Conservation (phyloP, 2,113 vertebrate genomes). For the Triplophysa dalaica region DNA sequence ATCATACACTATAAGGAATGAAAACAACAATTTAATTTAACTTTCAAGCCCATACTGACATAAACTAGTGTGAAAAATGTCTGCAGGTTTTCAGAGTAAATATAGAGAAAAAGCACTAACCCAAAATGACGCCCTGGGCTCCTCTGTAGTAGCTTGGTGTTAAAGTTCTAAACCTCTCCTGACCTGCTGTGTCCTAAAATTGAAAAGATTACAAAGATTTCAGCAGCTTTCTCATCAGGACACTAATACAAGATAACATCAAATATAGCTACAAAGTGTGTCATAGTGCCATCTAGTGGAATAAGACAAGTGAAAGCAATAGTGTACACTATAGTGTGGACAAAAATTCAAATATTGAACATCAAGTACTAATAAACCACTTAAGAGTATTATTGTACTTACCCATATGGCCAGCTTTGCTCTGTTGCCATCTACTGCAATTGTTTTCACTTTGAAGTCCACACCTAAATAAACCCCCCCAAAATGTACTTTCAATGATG, state of each 20-base stretch:
- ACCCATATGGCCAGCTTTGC: constrained; percentile 98
- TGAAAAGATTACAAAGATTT: neutral
- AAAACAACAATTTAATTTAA: neutral
- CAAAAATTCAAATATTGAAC: neutral
- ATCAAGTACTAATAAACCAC: neutral
- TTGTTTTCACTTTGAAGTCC: constrained; percentile 98
- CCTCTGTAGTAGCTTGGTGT: constrained; percentile 98
- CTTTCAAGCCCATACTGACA: neutral
- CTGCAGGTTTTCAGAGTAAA: neutral
- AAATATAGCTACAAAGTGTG: neutral
- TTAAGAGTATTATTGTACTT: constrained; percentile 53
- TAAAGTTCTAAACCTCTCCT: constrained; percentile 93
- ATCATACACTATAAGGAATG: constrained; percentile 83
- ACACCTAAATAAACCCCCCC: constrained; percentile 77
- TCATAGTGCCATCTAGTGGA: constrained; percentile 42
- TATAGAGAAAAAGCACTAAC: constrained; percentile 67
- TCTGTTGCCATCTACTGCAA: constrained; percentile 94
- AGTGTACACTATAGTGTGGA: neutral
- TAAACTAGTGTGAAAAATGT: neutral
- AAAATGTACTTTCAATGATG: no score
- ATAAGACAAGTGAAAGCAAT: neutral
- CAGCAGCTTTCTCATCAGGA: neutral
- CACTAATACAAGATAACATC: neutral
- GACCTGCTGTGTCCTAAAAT: constrained; percentile 93
- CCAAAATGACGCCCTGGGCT: constrained; percentile 95